Evolutionary conservation across 1,140 invertebrate genomes (phyloP), one percentile per base, ranked within the genome.

Genomic region (Ylistrum balloti): DNA sequence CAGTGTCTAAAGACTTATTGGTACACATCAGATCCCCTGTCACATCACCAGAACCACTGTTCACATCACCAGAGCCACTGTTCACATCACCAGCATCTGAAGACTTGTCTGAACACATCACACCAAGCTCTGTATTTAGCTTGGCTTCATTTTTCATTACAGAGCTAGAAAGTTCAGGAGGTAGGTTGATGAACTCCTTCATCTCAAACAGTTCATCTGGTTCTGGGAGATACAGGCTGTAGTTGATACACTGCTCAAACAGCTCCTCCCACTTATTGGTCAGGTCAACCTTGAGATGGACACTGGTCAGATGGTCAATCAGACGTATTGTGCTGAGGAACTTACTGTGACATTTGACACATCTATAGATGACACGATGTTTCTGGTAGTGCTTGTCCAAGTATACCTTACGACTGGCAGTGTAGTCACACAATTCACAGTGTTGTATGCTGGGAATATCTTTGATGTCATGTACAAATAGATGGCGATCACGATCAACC

Each of bases 391-490:
- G 96, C 89, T 95, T 96, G 85, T 96, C 95, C 32, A 96, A 92
- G 88, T 96, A 96, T 33, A 94, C 92, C 33, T 93, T 87, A 17
- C 96, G 93, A 91, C 94, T 95, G 32, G 95, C 94, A 11, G 93
- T 94, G 90, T 96, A 95, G 86, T 95, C 95, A 93, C 96, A 96
- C 33, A 96, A 88, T 13, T 94, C 92, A 92, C 96, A 96, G 35
- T 93, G 91, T 87, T 95, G 94, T 11, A 95, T 93, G 34, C 93
- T 94, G 15, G 93, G 93, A 32, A 93, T 92, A 56, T 95, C 94
- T 91, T 93, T 94, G 33, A 96, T 95, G 88, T 96, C 95, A 88
- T 96, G 96, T 22, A 96, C 94, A 92, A 95, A 96, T 88, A 96
- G 91, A 92, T 96, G 96, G 35, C 96, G 90, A 88, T 96, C 96